phyloP scores from a whole-genome alignment of 37 sponge, comb jelly and placozoan species.

The Halisarca cf. caerulea region DNA sequence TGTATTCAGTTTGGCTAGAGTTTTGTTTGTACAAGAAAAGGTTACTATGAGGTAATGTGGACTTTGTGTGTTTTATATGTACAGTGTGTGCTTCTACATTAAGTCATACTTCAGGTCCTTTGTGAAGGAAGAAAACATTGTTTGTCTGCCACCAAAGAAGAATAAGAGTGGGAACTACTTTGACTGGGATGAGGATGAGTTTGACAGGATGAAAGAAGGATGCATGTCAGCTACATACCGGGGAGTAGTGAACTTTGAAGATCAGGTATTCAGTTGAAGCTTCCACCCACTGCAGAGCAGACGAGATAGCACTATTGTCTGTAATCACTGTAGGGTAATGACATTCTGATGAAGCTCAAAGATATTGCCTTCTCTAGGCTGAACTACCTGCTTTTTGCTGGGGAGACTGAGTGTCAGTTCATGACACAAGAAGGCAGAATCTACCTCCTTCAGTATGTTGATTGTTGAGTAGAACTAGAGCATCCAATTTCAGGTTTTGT shows the following conservation, averaged over 20 bases:
- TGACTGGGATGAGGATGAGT: background rate
- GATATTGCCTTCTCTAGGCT: background rate
- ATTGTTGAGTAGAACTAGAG: background rate
- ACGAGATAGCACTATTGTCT: background rate
- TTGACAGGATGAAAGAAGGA: background rate
- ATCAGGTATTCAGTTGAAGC: constrained; percentile 8
- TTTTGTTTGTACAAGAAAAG: background rate
- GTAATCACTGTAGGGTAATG: background rate
- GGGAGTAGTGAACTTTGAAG: background rate
- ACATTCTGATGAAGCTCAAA: background rate
- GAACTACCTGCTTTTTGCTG: background rate
- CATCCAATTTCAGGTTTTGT: too few relatives aligned
- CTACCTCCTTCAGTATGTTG: background rate
- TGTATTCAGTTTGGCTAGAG: background rate
- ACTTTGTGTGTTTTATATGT: background rate
- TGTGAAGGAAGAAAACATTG: background rate
- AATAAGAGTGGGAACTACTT: background rate
- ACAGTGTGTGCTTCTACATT: background rate
- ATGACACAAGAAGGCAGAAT: background rate
- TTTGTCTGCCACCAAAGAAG: background rate
- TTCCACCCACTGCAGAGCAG: background rate
- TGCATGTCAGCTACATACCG: background rate
- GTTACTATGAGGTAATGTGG: background rate
- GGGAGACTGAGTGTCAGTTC: background rate
- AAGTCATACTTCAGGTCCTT: background rate